Conservation (phyloP, 37 sponge, comb jelly and placozoan species). For the Corticium candelabrum region DNA sequence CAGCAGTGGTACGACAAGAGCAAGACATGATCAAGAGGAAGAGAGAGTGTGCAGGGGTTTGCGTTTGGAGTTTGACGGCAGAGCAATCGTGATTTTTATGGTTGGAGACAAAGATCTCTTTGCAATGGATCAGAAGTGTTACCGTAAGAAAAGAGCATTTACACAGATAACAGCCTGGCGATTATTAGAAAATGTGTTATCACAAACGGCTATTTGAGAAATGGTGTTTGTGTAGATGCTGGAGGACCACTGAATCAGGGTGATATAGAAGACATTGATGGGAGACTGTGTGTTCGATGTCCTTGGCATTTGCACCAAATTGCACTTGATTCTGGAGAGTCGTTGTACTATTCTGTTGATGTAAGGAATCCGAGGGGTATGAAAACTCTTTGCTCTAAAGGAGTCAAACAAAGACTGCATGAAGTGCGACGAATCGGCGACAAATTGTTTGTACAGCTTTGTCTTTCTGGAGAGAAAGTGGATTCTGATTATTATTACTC, state of each 20-base stretch:
- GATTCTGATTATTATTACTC: slow-evolving; percentile 1
- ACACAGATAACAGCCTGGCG: no score
- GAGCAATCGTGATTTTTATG: background rate
- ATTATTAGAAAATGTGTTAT: no score
- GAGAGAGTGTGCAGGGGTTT: no score
- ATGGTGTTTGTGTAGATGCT: background rate
- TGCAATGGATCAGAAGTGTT: background rate
- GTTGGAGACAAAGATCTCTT: background rate
- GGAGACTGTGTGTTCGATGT: slow-evolving; percentile 70
- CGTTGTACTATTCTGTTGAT: slow-evolving; percentile 71
- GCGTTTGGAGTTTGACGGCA: no score
- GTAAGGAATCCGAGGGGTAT: slow-evolving; percentile 30
- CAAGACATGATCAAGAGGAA: no score
- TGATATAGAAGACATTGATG: slow-evolving; percentile 45
- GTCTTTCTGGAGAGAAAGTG: background rate
- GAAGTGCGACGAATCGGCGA: background rate
- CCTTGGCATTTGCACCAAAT: slow-evolving; percentile 84
- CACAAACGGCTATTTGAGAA: background rate
- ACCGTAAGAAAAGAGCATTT: background rate
- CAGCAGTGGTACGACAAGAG: no score
- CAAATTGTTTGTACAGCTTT: background rate
- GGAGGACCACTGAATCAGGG: background rate
- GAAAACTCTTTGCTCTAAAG: slow-evolving; percentile 57
- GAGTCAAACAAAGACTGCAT: slow-evolving; percentile 45
- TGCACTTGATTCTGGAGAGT: slow-evolving; percentile 81